These are phyloP conservation scores for Tiliacea aurago DNA, from an alignment of 2,888 invertebrate species.

Conservation along the genomic window DNA sequence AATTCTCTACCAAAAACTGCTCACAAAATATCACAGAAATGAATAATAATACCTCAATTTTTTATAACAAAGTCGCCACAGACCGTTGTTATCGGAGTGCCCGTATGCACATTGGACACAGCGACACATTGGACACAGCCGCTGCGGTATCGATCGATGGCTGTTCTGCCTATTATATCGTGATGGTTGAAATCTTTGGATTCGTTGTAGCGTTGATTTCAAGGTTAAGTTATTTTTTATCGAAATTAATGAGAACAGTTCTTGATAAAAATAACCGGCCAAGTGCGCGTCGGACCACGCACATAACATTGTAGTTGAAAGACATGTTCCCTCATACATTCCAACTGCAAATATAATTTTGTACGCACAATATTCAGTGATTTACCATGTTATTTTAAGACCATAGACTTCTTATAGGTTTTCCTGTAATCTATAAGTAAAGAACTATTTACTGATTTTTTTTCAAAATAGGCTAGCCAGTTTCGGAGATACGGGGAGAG, in stretches of 20 bases:
- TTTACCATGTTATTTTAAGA: no score
- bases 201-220: constrained; percentile 30
- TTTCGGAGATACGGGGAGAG: no score
- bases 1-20: neutral
- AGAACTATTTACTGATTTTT: no score
- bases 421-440: no score
- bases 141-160: constrained; percentile 18
- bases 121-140: constrained; percentile 61
- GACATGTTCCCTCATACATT: no score
- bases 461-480: no score
- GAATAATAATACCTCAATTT: constrained; percentile 22
- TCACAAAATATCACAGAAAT: constrained; percentile 19
- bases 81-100: constrained; percentile 58
- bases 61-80: constrained; percentile 19
- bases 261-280: neutral
- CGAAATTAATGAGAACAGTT: neutral
- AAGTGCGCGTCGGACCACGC: no score
- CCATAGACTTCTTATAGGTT: no score
- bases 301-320: no score
- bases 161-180: constrained; percentile 41
- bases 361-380: no score
- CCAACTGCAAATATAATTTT: no score
- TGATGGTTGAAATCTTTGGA: constrained; percentile 30
- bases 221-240: neutral
- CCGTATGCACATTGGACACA: constrained; percentile 67